Conservation (phyloP, 2,113 vertebrate genomes). For the Rhodinocichla rosea region DNA sequence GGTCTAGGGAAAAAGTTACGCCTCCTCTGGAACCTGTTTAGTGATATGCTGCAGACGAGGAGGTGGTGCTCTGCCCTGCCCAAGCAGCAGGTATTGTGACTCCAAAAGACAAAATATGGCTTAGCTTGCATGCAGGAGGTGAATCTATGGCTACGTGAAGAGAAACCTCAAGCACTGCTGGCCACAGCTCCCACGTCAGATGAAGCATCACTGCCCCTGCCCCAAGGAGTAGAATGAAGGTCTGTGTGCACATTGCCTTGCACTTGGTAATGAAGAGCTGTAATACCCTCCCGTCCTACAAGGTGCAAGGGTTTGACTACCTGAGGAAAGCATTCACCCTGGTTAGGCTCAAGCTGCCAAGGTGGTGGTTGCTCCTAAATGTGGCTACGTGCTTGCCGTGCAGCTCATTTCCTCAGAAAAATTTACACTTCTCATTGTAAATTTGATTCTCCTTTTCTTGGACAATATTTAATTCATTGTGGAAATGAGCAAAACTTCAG, state of each 20-base stretch:
- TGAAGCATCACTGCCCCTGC: background rate
- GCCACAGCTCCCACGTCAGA: background rate
- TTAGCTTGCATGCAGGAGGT: background rate
- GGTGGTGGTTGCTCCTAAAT: background rate
- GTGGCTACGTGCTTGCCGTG: constrained; percentile 19
- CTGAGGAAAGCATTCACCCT: background rate
- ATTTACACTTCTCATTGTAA: background rate
- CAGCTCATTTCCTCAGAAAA: background rate
- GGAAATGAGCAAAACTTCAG: background rate
- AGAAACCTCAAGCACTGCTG: constrained; percentile 6
- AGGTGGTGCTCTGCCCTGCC: constrained; percentile 14
- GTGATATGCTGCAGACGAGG: background rate
- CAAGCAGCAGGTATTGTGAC: background rate
- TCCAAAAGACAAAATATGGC: background rate
- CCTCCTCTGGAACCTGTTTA: background rate
- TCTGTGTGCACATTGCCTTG: background rate
- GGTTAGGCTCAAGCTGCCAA: background rate
- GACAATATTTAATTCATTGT: background rate
- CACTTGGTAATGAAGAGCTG: background rate
- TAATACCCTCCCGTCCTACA: background rate
- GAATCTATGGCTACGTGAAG: background rate
- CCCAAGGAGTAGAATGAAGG: background rate
- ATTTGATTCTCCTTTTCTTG: background rate
- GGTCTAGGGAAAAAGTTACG: background rate
- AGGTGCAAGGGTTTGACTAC: background rate